Conservation (phyloP, 2,113 vertebrate genomes). For the Hipposideros armiger region DNA sequence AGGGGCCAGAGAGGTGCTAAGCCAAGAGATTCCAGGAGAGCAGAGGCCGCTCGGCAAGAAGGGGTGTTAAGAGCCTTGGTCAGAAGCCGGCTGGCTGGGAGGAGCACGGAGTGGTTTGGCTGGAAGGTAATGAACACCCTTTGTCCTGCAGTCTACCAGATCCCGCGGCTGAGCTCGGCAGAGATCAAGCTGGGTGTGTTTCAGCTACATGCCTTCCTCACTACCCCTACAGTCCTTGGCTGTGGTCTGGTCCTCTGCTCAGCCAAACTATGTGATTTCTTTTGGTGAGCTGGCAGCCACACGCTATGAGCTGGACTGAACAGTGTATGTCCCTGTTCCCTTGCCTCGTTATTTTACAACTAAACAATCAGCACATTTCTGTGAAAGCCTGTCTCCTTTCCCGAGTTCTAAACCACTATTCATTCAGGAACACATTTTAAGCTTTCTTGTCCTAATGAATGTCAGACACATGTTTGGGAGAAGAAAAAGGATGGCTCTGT, state of each 20-base stretch:
- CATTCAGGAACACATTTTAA: conserved; percentile 71
- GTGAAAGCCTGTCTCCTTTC: conserved; percentile 62
- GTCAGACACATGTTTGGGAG: conserved; percentile 51
- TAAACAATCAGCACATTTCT: conserved; percentile 76
- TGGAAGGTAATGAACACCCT: not conserved
- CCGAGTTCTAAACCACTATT: conserved; percentile 67
- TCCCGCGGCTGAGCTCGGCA: not conserved
- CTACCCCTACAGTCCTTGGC: conserved; percentile 49
- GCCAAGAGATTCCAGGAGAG: conserved; percentile 75
- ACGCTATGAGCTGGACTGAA: conserved; percentile 63
- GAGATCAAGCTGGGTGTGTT: not conserved
- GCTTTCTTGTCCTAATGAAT: conserved; percentile 65
- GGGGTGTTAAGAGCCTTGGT: conserved; percentile 8
- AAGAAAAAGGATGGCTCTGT: conserved; percentile 31
- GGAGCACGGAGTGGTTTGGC: not conserved
- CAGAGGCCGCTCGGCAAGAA: conserved; percentile 1
- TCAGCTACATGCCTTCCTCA: not conserved
- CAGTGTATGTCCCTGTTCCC: conserved; percentile 73
- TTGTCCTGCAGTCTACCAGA: not conserved
- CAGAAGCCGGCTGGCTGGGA: not conserved
- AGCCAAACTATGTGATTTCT: conserved; percentile 74
- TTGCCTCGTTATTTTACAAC: conserved; percentile 73
- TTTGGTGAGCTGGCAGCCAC: conserved; percentile 79
- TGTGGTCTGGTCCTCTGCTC: conserved; percentile 67
- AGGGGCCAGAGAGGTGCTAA: conserved; percentile 72